Evolutionary conservation across 2,113 vertebrate genomes (phyloP), one percentile per base, ranked within the genome.

Genomic region (Galbula dea): DNA sequence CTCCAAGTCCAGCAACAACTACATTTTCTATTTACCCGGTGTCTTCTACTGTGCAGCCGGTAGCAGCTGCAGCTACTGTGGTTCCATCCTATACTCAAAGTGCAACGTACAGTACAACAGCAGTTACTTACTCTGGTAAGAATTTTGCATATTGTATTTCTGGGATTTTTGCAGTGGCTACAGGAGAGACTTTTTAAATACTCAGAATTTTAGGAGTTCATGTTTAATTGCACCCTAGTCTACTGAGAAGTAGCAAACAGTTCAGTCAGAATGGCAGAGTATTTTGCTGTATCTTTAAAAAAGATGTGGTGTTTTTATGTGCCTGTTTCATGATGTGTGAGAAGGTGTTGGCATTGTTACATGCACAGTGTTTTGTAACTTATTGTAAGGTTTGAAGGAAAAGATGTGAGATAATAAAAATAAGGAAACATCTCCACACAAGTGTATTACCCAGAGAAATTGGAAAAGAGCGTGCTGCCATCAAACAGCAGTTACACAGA

Each of bases 11-110:
- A 37, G 99, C 98, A 74, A 99, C 99, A 5, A 99, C 99, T 11
- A 99, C 99, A 0, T 99, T 99, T 97, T 99, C 99, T 80, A 99
- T 99, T 96, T 99, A 99, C 97, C 99, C 99, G 0, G 99, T 99
- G 72, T 99, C 99, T 52, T 99, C 99, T 34, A 98, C 98, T 27
- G 99, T 99, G 82, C 99, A 99, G 93, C 99, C 99, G 4, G 98
- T 99, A 30, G 99, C 99, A 78, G 98, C 98, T 76, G 98, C 98
- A 10, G 98, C 99, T 45, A 99, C 99, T 58, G 99, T 99, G 52
- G 99, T 99, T 88, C 99, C 99, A 3, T 99, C 99, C 4, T 99
- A 99, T 93, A 99, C 99, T 69, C 99, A 99, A 93, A 99, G 99
- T 95, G 98, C 99, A 18, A 99, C 99, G 0, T 99, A 99, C 51